Conservation (phyloP, 2,888 invertebrate species). For the Tenodera sinensis region DNA sequence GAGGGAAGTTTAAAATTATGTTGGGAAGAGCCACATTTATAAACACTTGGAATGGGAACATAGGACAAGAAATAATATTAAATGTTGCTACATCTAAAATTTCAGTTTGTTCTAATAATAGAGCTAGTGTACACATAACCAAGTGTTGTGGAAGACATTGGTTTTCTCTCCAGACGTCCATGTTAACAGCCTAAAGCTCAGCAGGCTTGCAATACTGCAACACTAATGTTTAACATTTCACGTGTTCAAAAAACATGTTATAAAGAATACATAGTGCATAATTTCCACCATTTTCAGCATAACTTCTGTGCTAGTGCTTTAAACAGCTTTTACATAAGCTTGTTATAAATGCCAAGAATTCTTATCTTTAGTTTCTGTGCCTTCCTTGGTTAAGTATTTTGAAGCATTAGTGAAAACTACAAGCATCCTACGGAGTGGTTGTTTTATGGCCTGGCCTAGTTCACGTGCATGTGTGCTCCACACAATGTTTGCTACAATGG, state of each 20-base stretch:
- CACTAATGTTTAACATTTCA: background rate
- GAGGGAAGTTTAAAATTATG: too few species aligned
- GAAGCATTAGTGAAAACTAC: background rate
- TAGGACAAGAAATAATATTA: background rate
- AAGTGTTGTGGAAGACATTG: background rate
- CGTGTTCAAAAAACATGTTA: background rate
- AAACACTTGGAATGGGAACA: too few species aligned
- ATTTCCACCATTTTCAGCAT: background rate
- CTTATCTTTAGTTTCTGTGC: background rate
- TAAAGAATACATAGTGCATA: background rate
- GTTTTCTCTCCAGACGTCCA: background rate
- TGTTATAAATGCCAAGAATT: background rate
- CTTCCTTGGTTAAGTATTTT: background rate
- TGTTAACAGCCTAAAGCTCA: background rate
- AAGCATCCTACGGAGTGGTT: background rate
- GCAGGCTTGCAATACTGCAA: background rate
- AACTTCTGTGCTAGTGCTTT: background rate
- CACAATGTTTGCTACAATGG: too few species aligned
- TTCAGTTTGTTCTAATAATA: background rate
- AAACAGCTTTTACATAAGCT: background rate
- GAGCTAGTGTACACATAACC: background rate
- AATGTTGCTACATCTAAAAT: background rate
- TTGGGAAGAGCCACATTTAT: too few species aligned
- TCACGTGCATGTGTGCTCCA: too few species aligned
- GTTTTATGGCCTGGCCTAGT: too few species aligned